A percentile compares a stretch with the other conserved stretches of the same genome.
Evolutionary conservation across 2,888 invertebrate species (phyloP).

Genomic region (Drepanosiphum platanoidis): DNA sequence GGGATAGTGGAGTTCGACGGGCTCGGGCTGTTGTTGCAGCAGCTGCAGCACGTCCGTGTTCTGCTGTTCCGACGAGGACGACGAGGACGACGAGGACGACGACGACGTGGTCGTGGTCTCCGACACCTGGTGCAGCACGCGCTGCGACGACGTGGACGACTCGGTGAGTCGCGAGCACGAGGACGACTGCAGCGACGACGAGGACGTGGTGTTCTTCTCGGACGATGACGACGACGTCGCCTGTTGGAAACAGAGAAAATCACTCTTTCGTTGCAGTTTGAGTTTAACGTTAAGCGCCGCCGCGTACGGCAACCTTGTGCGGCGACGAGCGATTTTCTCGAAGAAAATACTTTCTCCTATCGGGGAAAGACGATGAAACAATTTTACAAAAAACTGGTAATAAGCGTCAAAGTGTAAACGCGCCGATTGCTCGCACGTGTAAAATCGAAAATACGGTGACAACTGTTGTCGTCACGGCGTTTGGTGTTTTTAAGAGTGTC

Average conservation of each 20-base stretch:
- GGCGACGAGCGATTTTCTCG: no score
- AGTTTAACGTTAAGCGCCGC: no score
- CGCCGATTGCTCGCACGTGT: no score
- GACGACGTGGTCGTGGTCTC: conserved; percentile 74
- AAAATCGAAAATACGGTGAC: no score
- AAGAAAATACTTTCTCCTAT: no score
- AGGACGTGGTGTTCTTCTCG: conserved; percentile 39
- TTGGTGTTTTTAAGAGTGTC: no score
- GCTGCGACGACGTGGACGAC: conserved; percentile 68
- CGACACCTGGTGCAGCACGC: conserved; percentile 69
- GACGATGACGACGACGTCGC: conserved; percentile 9
- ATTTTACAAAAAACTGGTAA: no score
- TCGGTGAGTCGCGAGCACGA: conserved; percentile 70
- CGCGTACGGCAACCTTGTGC: no score
- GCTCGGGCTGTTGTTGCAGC: conserved; percentile 71
- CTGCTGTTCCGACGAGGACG: conserved; percentile 67
- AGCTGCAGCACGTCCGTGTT: conserved; percentile 65
- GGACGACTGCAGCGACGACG: conserved; percentile 1
- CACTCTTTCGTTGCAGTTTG: neutral
- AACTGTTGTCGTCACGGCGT: no score
- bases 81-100: conserved; percentile 80
- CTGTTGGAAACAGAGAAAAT: conserved; percentile 22
- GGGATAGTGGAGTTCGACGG: conserved; percentile 73
- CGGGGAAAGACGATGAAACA: no score
- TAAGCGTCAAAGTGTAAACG: no score